These are phyloP conservation scores for Lepilemur ruficaudatus DNA, from an alignment of 2,797 vertebrate species.

Conservation along the genomic window DNA sequence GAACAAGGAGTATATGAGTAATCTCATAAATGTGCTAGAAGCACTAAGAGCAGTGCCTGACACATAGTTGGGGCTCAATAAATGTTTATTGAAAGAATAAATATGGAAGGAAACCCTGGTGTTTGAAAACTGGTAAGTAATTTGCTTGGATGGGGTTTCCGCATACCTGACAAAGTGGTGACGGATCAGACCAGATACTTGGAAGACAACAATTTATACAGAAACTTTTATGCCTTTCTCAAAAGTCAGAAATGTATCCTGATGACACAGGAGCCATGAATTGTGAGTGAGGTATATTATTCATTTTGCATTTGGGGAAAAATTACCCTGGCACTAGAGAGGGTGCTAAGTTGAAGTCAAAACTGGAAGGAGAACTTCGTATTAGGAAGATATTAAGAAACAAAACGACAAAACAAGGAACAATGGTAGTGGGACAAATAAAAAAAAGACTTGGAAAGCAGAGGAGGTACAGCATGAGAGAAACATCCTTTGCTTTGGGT, in stretches of 20 bases:
- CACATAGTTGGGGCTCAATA: neutral
- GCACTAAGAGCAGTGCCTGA: too few species aligned
- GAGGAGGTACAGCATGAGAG: neutral
- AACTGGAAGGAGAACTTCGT: too few species aligned
- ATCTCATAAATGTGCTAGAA: neutral
- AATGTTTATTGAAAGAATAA: neutral
- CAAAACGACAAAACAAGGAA: neutral
- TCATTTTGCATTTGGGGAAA: neutral
- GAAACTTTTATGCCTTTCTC: neutral
- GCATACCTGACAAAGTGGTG: neutral
- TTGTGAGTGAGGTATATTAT: neutral
- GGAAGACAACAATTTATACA: neutral
- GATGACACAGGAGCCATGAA: neutral
- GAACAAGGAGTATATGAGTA: neutral
- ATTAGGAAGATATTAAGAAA: neutral
- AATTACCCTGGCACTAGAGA: neutral
- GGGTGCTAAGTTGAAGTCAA: neutral
- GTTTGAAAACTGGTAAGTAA: neutral
- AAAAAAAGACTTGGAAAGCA: neutral
- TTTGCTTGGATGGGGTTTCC: neutral
- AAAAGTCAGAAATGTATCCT: neutral
- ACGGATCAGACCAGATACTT: neutral
- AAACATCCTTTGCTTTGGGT: neutral
- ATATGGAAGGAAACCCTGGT: too few species aligned
- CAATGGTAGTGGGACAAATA: too few species aligned